Percentiles rank a stretch among this genome's conserved stretches.
Conservation (phyloP, 2,797 vertebrate genomes). For the Falco naumanni region DNA sequence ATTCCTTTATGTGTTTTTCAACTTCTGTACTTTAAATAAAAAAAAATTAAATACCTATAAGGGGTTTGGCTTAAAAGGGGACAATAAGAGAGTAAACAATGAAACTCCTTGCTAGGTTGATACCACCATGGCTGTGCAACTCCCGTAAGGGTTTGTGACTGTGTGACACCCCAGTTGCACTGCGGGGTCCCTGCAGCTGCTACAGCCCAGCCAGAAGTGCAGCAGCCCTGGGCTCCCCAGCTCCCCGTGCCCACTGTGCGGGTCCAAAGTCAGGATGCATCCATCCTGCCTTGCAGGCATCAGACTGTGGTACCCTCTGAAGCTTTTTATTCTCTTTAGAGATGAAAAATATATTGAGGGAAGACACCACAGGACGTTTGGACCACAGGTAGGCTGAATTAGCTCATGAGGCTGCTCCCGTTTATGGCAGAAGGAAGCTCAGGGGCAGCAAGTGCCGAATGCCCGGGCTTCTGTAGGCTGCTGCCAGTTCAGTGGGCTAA, state of each 20-base stretch:
- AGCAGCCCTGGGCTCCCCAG: no score
- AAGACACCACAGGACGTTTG: neutral
- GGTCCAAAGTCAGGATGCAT: no score
- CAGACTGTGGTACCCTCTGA: neutral
- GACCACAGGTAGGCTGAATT: neutral
- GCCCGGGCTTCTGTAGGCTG: neutral
- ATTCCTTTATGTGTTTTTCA: neutral
- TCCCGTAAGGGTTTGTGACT: neutral
- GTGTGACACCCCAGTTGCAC: accelerated
- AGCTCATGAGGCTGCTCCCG: neutral
- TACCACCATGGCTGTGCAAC: accelerated
- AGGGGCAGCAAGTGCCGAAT: accelerated
- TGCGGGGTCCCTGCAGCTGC: no score
- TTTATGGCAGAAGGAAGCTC: neutral
- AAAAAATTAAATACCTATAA: neutral
- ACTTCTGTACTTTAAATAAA: neutral
- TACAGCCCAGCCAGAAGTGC: neutral
- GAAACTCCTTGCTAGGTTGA: neutral
- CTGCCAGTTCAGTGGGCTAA: neutral
- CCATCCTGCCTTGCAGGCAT: neutral
- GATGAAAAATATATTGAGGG: neutral
- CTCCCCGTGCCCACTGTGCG: neutral
- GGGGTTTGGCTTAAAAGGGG: neutral
- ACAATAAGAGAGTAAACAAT: neutral
- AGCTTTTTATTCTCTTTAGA: neutral